Conservation (phyloP, 2,888 invertebrate genomes). For the Lymantria dispar region DNA sequence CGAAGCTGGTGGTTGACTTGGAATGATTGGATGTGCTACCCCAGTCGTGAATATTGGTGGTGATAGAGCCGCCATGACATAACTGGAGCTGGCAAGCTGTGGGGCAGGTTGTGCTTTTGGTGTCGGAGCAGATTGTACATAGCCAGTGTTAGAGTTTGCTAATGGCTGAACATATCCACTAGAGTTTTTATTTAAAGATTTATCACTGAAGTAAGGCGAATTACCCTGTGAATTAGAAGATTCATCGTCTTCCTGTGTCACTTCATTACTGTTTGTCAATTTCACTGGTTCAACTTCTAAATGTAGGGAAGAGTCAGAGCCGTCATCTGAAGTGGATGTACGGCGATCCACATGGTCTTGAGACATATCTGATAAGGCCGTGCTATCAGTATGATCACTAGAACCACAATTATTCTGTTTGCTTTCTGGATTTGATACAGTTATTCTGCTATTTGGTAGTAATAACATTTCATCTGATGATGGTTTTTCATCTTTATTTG, state of each 20-base stretch:
- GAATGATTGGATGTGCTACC: slow-evolving; percentile 42
- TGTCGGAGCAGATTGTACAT: slow-evolving; percentile 54
- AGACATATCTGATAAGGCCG: slow-evolving; percentile 70
- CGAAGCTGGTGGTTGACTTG: slow-evolving; percentile 47
- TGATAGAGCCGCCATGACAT: slow-evolving; percentile 70
- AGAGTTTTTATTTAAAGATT: slow-evolving; percentile 59
- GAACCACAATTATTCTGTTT: slow-evolving; percentile 66
- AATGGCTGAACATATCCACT: slow-evolving; percentile 60
- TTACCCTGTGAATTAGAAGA: slow-evolving; percentile 52
- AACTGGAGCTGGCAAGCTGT: slow-evolving; percentile 65
- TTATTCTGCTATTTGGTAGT: slow-evolving; percentile 62
- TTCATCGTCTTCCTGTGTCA: slow-evolving; percentile 44
- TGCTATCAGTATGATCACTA: slow-evolving; percentile 75
- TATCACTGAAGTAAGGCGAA: slow-evolving; percentile 61
- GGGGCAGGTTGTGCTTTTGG: slow-evolving; percentile 38
- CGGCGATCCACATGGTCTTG: slow-evolving; percentile 62
- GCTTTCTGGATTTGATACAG: slow-evolving; percentile 53
- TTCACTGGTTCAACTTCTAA: slow-evolving; percentile 58
- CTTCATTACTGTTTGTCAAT: slow-evolving; percentile 37
- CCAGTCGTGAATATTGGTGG: slow-evolving; percentile 67
- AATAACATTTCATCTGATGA: slow-evolving; percentile 73
- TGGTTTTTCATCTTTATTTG: slow-evolving; percentile 70
- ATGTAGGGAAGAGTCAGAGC: slow-evolving; percentile 66
- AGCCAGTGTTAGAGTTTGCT: slow-evolving; percentile 47
- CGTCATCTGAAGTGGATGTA: slow-evolving; percentile 66